Conservation (phyloP, 2,113 vertebrate genomes). For the Bos indicus region DNA sequence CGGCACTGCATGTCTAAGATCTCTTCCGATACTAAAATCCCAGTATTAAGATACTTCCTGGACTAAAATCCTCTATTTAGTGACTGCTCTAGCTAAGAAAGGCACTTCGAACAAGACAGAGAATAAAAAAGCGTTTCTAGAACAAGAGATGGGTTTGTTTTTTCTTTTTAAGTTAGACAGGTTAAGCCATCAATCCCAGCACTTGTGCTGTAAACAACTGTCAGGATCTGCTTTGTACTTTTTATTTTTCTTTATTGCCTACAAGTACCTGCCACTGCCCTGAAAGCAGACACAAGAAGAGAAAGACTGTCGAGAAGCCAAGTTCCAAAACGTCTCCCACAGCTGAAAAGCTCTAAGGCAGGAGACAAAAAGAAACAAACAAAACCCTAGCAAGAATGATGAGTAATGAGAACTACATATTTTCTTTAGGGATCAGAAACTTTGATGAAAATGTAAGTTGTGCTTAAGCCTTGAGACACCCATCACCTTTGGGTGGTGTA, state of each 20-base stretch:
- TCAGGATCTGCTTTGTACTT: neutral
- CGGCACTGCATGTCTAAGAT: neutral
- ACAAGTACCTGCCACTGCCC: neutral
- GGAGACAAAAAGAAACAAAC: neutral
- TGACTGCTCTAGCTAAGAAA: neutral
- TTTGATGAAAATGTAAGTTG: neutral
- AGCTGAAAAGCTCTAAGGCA: neutral
- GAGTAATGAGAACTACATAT: neutral
- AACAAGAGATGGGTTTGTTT: neutral
- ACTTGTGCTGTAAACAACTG: no score
- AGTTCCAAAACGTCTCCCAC: neutral
- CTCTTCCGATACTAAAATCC: neutral
- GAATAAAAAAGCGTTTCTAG: neutral
- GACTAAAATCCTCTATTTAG: neutral
- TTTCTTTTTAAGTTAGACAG: neutral
- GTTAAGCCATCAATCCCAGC: neutral
- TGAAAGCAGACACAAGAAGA: neutral
- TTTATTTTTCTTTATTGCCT: neutral
- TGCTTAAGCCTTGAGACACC: neutral
- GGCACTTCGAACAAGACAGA: neutral
- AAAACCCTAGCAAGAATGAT: neutral
- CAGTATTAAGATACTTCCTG: neutral
- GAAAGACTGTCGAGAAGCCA: neutral
- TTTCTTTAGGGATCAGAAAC: neutral
- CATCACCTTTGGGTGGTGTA: neutral